Base-by-base conservation (phyloP, 2,113 vertebrate genomes). In the Planiliza haematocheilus region DNA sequence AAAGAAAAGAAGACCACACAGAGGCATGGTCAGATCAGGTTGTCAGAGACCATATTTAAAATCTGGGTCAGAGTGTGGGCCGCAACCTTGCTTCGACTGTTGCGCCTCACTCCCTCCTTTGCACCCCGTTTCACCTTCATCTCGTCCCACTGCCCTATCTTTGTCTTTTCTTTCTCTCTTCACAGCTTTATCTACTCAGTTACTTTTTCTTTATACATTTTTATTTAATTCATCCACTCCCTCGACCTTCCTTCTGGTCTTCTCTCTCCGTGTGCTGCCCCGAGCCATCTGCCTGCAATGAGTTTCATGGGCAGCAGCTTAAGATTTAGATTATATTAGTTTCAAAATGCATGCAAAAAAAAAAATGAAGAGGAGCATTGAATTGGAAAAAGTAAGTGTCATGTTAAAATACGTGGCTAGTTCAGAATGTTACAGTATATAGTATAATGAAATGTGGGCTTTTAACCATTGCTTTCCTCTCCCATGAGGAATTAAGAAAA, bases 21-120 rank as follows among this genome's bases (percentile, higher is more conserved):
- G 85, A 21, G 18, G 66, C 79, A 17, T 30, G 68, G 79, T 74
- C 77, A 74, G 88, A 90, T 90, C 86, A 61, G 78, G 84, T 89
- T 87, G 76, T 86, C 81, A 42, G 80, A 73, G 66, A 81, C 82
- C 86, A 81, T 84, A 87, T 87, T 86, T 83, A 86, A 80, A 90
- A 87, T 84, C 69, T 86, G 84, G 85, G 85, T 90, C 84, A 86
- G 73, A 58, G 86, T 86, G 80, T 70, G 71, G 79, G 71, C 69
- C 43, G 3, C 82, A 80, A 79, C 70, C 68, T 72, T 43, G n/a
- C 64, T 74, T 52, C 52, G 68, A 16, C 71, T 74, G 10, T 17
- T 20, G 17, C 68, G 56, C 70, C 17, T 7, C 51, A 53, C 42
- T 62, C 51, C 17, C 41, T 73, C 46, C 36, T 56, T 67, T 74